phyloP scores from a whole-genome alignment of 2,113 vertebrate genomes.

The Nothocercus julius region DNA sequence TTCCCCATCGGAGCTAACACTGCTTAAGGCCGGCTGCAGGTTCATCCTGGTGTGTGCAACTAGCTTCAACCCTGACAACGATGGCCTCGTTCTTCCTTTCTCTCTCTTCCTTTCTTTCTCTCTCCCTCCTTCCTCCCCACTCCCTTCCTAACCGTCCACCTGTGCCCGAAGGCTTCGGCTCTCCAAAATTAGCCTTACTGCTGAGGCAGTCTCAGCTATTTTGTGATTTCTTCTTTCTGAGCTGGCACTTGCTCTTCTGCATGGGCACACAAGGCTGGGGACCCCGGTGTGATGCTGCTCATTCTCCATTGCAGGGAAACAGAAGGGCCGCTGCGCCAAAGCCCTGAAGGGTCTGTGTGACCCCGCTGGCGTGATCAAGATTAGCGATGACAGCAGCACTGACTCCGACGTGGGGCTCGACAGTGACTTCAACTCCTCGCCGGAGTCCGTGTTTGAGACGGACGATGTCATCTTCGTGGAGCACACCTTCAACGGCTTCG shows the following conservation, averaged over 20 bases:
- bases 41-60: neutral
- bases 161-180: neutral
- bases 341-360: conserved; percentile 76
- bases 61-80: neutral
- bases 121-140: neutral
- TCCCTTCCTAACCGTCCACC: neutral
- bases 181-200: neutral
- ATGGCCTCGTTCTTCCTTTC: conserved; percentile 22
- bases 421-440: conserved; percentile 95
- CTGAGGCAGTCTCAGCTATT: neutral
- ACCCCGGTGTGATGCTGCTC: accelerated
- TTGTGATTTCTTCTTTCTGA: neutral
- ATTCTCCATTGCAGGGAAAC: conserved; percentile 77
- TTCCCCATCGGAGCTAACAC: neutral
- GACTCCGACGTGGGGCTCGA: conserved; percentile 90
- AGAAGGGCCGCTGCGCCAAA: conserved; percentile 82
- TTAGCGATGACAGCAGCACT: conserved; percentile 93
- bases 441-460: conserved; percentile 89
- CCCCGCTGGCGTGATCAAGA: conserved; percentile 81
- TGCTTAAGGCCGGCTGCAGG: neutral
- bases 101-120: neutral
- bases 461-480: conserved; percentile 91
- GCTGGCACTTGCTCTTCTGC: neutral
- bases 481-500: conserved; percentile 69
- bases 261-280: accelerated